Percentiles rank a stretch among this genome's conserved stretches.
These are phyloP conservation scores for Tragelaphus scriptus DNA, from an alignment of 2,113 vertebrate species.

Conservation along the genomic window DNA sequence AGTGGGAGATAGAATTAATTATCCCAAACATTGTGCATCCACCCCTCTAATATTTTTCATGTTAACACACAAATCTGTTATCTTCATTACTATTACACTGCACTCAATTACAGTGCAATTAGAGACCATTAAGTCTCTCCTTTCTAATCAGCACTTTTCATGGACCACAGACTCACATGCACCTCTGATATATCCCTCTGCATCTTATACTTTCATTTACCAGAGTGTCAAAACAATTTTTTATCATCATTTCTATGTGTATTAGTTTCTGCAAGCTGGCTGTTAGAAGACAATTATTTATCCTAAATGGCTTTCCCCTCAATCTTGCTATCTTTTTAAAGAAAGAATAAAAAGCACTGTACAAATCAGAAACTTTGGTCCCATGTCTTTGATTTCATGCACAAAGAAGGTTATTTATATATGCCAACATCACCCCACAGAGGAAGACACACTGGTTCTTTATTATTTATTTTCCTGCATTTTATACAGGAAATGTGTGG, in stretches of 20 bases:
- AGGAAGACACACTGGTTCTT: neutral
- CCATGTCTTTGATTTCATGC: neutral
- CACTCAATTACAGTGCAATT: conserved; percentile 7
- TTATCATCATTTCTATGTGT: neutral
- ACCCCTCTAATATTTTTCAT: neutral
- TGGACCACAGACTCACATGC: neutral
- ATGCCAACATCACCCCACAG: neutral
- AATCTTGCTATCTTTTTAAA: neutral
- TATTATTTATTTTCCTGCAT: neutral
- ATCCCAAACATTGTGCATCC: neutral
- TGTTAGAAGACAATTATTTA: neutral
- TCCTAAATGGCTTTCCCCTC: neutral
- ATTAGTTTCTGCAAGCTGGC: neutral
- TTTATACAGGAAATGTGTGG: neutral
- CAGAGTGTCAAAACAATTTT: neutral
- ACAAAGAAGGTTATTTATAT: neutral
- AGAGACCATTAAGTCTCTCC: neutral
- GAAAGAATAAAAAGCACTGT: neutral
- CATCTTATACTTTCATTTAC: neutral
- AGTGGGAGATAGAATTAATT: neutral
- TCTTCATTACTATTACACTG: neutral
- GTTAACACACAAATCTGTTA: neutral
- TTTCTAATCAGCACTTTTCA: conserved; percentile 38
- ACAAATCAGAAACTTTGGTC: neutral
- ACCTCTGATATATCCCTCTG: neutral